These are phyloP conservation scores for Lordiphosa andalusiaca DNA, from an alignment of 2,888 invertebrate species.

Conservation along the genomic window DNA sequence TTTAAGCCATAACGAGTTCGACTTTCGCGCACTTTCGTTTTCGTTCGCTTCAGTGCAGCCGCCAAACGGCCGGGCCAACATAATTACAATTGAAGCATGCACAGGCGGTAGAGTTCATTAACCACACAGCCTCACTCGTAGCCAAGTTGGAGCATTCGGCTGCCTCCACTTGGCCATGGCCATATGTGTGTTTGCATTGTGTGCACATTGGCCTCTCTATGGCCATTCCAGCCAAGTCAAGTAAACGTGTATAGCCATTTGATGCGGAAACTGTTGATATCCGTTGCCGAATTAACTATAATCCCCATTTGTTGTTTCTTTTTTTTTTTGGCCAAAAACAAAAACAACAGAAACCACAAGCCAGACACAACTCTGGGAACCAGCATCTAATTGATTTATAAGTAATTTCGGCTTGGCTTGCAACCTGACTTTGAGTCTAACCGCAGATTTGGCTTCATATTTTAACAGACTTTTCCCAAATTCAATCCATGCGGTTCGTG, in stretches of 20 bases:
- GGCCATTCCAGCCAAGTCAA: conserved; percentile 23
- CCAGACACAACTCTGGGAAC: no score
- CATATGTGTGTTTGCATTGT: conserved; percentile 37
- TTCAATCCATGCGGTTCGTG: no score
- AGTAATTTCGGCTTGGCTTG: no score
- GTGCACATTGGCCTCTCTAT: conserved; percentile 25
- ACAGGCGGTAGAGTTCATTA: conserved; percentile 54
- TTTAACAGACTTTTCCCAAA: no score
- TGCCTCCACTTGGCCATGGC: conserved; percentile 50
- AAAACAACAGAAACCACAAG: no score
- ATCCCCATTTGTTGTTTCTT: conserved; percentile 20
- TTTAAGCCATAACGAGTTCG: conserved; percentile 41
- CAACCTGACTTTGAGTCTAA: no score
- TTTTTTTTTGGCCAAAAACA: conserved; percentile 15
- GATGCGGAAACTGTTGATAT: conserved; percentile 59
- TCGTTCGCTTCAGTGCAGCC: conserved; percentile 35
- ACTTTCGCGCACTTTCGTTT: conserved; percentile 69
- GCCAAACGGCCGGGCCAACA: conserved; percentile 33
- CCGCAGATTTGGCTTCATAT: no score
- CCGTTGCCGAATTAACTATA: conserved; percentile 37
- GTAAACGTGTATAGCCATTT: conserved; percentile 18
- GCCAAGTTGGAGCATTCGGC: conserved; percentile 12
- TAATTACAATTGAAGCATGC: conserved; percentile 68
- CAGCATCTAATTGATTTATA: no score
- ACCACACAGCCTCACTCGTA: conserved; percentile 34